phyloP scores from a whole-genome alignment of 1,140 invertebrate species.

The Drosophila parvula region DNA sequence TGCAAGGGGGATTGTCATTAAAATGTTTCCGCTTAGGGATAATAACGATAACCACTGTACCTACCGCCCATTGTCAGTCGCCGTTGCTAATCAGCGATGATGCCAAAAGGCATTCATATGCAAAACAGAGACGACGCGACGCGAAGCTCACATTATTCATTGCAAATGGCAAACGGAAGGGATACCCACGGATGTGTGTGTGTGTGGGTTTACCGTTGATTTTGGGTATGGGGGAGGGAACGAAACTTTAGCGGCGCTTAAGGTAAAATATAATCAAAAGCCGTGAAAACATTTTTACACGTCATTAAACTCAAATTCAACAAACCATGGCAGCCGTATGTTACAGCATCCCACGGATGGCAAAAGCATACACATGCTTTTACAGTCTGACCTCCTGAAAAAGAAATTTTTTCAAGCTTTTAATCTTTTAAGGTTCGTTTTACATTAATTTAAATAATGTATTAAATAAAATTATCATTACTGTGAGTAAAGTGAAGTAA shows the following conservation, averaged over 20 bases:
- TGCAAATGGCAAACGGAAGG: slow-evolving; percentile 79
- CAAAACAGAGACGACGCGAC: slow-evolving; percentile 53
- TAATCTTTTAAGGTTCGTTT: too few species aligned
- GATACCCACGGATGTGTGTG: slow-evolving; percentile 44
- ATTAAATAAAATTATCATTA: too few species aligned
- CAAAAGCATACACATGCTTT: slow-evolving; percentile 16
- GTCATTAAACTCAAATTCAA: slow-evolving; percentile 83
- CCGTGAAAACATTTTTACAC: slow-evolving; percentile 83
- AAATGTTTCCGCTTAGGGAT: slow-evolving; percentile 68
- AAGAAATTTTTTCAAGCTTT: too few species aligned
- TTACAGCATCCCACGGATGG: slow-evolving; percentile 64
- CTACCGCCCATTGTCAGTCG: slow-evolving; percentile 65
- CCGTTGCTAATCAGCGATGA: slow-evolving; percentile 73
- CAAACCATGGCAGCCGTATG: slow-evolving; percentile 75
- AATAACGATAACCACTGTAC: slow-evolving; percentile 20
- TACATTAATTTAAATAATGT: too few species aligned
- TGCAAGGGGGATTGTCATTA: slow-evolving; percentile 65
- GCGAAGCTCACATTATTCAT: slow-evolving; percentile 69
- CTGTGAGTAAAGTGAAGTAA: too few species aligned
- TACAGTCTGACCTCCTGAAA: not conserved
- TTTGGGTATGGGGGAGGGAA: slow-evolving; percentile 4
- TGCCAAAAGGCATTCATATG: slow-evolving; percentile 78
- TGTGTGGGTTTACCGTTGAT: slow-evolving; percentile 8
- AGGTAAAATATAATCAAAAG: slow-evolving; percentile 83
- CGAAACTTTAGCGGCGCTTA: slow-evolving; percentile 73